Base-by-base conservation (phyloP, 2,888 invertebrate species). In the Leptopilina drosophilae region DNA sequence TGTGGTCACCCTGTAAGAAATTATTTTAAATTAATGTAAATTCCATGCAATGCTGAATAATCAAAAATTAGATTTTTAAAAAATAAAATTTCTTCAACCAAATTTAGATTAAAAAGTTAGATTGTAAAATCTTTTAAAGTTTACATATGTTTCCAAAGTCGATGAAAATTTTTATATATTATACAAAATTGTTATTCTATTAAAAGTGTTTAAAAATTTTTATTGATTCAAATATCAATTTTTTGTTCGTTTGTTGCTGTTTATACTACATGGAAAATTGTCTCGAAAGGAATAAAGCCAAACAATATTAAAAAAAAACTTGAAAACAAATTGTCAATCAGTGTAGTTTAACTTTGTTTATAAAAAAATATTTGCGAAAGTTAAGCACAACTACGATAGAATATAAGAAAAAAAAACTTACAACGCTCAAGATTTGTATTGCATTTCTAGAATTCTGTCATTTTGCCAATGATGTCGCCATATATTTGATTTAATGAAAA, bases 391-490 rank as follows among this genome's bases (percentile, higher is more conserved):
- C 53, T 56, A 8, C 14, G 14, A 33, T 33, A 73, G 26, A 69
- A 33, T 33, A 9, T 53, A 26, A 15, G 14, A 69, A 69, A 73
- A 56, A 46, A 46, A 46, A 46, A 7, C 2, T 56, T 56, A 73
- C 11, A 73, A 56, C 73, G 56, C 73, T 73, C 14, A 73, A 73
- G 56, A 73, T 56, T n/a, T 56, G 3, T 53, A 53, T 56, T 56
- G 14, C n/a, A 56, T 73, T 73, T 73, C 33, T 73, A 73, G 2
- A 73, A 56, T 73, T 73, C n/a, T 56, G 33, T 73, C 73, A n/a
- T 73, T 73, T 73, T 69, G 69, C 69, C 69, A 73, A 73, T 53
- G 73, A 73, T 73, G 53, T 69, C 69, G 69, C 69, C 69, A 69
- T 69, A 73, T 73, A 73, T 73, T 73, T 56, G n/a, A 73, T 73